Percentiles rank a stretch among this genome's conserved stretches.
phyloP scores from a whole-genome alignment of 2,797 vertebrate species.

The Chrosomus eos region DNA sequence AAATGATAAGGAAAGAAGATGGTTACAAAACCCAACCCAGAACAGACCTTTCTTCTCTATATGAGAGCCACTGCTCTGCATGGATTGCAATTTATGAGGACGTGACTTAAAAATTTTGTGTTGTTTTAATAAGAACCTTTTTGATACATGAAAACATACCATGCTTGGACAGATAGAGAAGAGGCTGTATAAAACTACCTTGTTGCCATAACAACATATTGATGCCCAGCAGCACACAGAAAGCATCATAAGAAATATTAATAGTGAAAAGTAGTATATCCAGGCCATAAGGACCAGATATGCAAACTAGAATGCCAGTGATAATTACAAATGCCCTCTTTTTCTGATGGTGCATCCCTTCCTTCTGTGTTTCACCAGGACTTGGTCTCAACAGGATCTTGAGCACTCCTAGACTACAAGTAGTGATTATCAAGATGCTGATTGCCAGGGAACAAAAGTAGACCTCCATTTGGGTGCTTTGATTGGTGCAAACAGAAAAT shows the following conservation, averaged over 20 bases:
- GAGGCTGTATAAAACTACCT: neutral
- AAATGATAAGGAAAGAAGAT: too few relatives aligned
- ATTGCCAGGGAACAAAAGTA: neutral
- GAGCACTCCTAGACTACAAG: constrained; percentile 47
- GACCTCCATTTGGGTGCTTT: fast-evolving
- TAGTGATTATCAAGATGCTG: neutral
- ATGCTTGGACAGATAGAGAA: constrained; percentile 9
- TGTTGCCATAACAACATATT: neutral
- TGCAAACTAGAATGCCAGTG: constrained; percentile 7
- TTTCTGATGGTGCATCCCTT: constrained; percentile 45
- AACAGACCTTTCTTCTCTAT: neutral
- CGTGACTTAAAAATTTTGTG: neutral
- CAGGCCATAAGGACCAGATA: neutral
- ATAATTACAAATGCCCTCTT: constrained; percentile 41
- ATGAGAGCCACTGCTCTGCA: neutral
- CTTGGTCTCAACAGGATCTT: constrained; percentile 25
- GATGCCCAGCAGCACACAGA: neutral
- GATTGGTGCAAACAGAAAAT: neutral
- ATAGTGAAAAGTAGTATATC: too few relatives aligned
- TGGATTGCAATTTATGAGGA: neutral
- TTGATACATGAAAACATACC: neutral
- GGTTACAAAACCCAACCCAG: too few relatives aligned
- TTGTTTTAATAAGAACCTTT: neutral
- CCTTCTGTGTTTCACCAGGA: constrained; percentile 32
- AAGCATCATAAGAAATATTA: neutral